Evolutionary conservation across 2,113 vertebrate species (phyloP), one percentile per base, ranked within the genome.

Genomic region (Protobothrops mucrosquamatus): DNA sequence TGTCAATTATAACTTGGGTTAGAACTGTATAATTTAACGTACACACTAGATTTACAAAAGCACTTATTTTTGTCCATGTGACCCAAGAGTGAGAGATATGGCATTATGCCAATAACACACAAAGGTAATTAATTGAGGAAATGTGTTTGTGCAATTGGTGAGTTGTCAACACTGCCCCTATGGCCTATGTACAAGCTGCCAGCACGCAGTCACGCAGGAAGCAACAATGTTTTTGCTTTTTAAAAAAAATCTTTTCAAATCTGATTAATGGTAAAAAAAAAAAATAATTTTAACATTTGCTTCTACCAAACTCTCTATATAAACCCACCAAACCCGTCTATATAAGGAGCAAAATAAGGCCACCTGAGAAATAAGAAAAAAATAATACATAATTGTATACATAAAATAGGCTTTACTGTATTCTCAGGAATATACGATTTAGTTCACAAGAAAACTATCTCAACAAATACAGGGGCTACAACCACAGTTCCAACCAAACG

Each of bases 61-160:
- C 24, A 46, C n/a, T 23, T n/a, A 39, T 54, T n/a, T 86, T 61
- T 43, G 43, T 48, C 6, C 24, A 89, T 8, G 81, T 90, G 81
- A 64, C 89, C 92, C 90, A 43, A 15, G n/a, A 90, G 48, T 54
- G 89, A 93, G 88, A 93, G 90, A 90, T 10, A 86, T 14, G 52
- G 81, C 89, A 90, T 87, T 93, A 89, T 57, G 89, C 89, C 90
- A 90, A 90, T 88, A 92, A 93, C 93, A 94, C 93, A 97, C 93
- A 96, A 95, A 96, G 92, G 91, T 97, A 96, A 97, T 96, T 96
- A 96, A 96, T 92, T n/a, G 94, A 95, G 52, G 93, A 96, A 97
- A 95, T 96, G 96, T 95, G 96, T 89, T 91, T 95, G 92, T 48
- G 93, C 95, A 97, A 96, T 96, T 95, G 93, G 89, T 39, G 94